These are phyloP conservation scores for Ooceraea biroi DNA, from an alignment of 1,140 invertebrate species.

Conservation along the genomic window DNA sequence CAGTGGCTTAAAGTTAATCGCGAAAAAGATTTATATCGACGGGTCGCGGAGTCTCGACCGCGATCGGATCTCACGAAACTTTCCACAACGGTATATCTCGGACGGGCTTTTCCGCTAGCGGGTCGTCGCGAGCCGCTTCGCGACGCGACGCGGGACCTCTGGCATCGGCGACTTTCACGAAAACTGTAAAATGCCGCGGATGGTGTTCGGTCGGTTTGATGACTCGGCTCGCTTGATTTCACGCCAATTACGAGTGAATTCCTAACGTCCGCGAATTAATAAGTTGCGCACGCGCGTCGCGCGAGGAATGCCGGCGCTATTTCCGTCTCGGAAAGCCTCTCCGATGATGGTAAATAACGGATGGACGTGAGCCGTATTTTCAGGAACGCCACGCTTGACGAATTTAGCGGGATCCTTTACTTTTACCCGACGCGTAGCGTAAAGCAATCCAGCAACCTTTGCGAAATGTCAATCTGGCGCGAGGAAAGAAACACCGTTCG, in stretches of 20 bases:
- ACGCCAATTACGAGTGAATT: neutral
- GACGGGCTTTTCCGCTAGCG: conserved; percentile 23
- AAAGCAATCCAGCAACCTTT: neutral
- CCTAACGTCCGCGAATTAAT: conserved; percentile 1
- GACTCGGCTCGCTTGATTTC: neutral
- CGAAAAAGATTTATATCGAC: conserved; percentile 38
- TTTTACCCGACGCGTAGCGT: neutral
- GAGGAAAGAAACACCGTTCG: neutral
- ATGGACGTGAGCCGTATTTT: neutral
- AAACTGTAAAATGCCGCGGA: conserved; percentile 39
- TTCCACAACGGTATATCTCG: conserved; percentile 32
- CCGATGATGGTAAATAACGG: neutral
- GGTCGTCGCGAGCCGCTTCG: conserved; percentile 4
- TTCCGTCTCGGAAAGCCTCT: neutral
- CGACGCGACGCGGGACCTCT: neutral
- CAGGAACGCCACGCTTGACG: neutral
- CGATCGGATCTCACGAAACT: conserved; percentile 17
- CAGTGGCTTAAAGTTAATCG: conserved; percentile 34
- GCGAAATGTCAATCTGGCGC: neutral
- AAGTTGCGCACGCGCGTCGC: neutral
- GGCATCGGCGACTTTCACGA: conserved; percentile 28
- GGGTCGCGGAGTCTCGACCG: neutral
- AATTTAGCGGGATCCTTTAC: neutral
- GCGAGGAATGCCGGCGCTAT: neutral
- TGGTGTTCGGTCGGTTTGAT: neutral